Conservation (phyloP, 2,888 invertebrate genomes). For the Trissoscelio sp. region DNA sequence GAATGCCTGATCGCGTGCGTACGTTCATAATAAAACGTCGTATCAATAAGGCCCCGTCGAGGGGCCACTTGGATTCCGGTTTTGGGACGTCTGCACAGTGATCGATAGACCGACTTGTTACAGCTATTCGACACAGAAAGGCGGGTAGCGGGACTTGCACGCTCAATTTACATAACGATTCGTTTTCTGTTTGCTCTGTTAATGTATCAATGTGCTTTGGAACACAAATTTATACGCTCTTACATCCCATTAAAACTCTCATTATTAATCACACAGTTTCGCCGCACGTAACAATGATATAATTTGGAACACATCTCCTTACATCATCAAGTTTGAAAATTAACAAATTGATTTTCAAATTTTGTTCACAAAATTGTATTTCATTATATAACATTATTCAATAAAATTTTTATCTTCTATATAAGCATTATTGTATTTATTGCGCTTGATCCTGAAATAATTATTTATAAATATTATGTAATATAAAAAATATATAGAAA, state of each 20-base stretch:
- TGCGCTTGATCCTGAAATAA: too few species aligned
- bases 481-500: too few species aligned
- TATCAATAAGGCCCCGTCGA: slow-evolving; percentile 25
- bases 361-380: too few species aligned
- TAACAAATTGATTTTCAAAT: too few species aligned
- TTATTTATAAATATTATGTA: too few species aligned
- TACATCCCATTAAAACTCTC: neutral
- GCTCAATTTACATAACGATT: slow-evolving; percentile 79
- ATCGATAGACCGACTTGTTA: slow-evolving; percentile 73
- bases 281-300: slow-evolving; percentile 10
- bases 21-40: slow-evolving; percentile 22
- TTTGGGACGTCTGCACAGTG: slow-evolving; percentile 50
- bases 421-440: too few species aligned
- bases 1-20: slow-evolving; percentile 39
- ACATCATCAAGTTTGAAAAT: too few species aligned
- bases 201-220: slow-evolving; percentile 32
- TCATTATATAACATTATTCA: too few species aligned
- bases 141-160: slow-evolving; percentile 78
- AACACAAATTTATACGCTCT: neutral
- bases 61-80: slow-evolving; percentile 50
- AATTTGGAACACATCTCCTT: neutral
- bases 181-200: slow-evolving; percentile 66
- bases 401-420: too few species aligned
- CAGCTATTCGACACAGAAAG: slow-evolving; percentile 82
- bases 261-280: slow-evolving; percentile 7